phyloP scores from a whole-genome alignment of 2,888 invertebrate species.

The Hermaeophaga mercurialis region DNA sequence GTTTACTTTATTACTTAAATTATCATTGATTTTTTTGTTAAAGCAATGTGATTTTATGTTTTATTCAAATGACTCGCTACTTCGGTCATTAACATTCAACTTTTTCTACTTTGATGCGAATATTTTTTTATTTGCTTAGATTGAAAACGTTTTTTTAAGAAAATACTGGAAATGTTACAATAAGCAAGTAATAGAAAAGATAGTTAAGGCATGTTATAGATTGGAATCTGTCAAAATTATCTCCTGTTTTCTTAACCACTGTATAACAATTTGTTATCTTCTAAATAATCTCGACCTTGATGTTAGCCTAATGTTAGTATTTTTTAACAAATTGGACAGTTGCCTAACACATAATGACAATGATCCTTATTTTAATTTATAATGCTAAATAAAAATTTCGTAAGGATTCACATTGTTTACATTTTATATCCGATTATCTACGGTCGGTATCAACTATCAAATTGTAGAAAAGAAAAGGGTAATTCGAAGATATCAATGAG shows the following conservation, averaged over 20 bases:
- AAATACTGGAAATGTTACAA: neutral
- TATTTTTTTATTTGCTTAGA: too few relatives aligned
- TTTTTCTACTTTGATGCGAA: too few relatives aligned
- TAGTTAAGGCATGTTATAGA: neutral
- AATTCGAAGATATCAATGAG: too few relatives aligned
- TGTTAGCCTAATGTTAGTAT: conserved; percentile 1
- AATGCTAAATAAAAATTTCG: neutral
- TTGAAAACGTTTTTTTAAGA: too few relatives aligned
- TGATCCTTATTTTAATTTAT: conserved; percentile 11
- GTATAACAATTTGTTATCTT: neutral
- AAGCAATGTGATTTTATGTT: too few relatives aligned
- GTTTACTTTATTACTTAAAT: too few relatives aligned
- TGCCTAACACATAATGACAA: conserved; percentile 14
- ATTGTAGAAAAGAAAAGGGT: too few relatives aligned
- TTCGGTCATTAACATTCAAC: too few relatives aligned
- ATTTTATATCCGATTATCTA: neutral
- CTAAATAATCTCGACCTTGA: neutral
- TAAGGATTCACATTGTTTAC: conserved; percentile 1
- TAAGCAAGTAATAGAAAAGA: neutral
- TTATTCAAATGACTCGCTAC: too few relatives aligned
- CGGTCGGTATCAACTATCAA: neutral
- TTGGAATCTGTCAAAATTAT: neutral
- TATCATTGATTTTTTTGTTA: too few relatives aligned
- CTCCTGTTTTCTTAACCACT: neutral
- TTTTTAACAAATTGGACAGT: conserved; percentile 14